Evolutionary conservation across 2,113 vertebrate genomes (phyloP), one percentile per base, ranked within the genome.

Genomic region (Rana temporaria): DNA sequence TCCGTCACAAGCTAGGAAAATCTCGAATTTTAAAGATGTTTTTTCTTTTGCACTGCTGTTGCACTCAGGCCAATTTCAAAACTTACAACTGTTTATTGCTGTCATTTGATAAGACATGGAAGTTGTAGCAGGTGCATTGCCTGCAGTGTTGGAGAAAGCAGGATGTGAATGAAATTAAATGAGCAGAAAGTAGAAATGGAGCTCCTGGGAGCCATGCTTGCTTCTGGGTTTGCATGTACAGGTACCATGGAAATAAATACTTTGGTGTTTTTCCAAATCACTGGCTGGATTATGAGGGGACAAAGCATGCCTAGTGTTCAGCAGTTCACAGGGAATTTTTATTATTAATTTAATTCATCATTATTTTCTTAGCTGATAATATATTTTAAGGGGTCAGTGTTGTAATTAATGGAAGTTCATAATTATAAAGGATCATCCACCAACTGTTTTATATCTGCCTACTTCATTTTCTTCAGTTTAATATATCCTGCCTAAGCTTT

Each of bases 171-270:
- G 18, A 34, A 32, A 73, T 57, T 14, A 17, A 78, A 32, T 78
- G 22, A 52, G 5, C 22, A 67, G 24, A 66, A 64, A 62, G 52
- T 52, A 78, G 42, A 67, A 66, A 34, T 67, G n/a, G 20, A 67
- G 24, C 48, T 26, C 63, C 48, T 66, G 42, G 62, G 63, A 78
- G 71, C 30, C 42, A 67, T 38, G 52, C 19, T 79, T 30, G 62
- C 62, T 66, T 78, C 62, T 78, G 75, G 22, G 20, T 79, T 67
- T 76, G 20, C 73, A 59, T 57, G 19, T 68, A 22, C 64, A 67
- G 77, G 77, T 79, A 34, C 62, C 76, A 78, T 78, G 76, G 76
- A 66, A 78, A 78, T 78, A 67, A 56, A 67, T 55, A 53, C 53
- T 68, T 57, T 78, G 76, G 62, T 66, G 20, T 53, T 53, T 67